Base-by-base conservation (phyloP, 2,888 invertebrate genomes). In the Nasonia oneida region DNA sequence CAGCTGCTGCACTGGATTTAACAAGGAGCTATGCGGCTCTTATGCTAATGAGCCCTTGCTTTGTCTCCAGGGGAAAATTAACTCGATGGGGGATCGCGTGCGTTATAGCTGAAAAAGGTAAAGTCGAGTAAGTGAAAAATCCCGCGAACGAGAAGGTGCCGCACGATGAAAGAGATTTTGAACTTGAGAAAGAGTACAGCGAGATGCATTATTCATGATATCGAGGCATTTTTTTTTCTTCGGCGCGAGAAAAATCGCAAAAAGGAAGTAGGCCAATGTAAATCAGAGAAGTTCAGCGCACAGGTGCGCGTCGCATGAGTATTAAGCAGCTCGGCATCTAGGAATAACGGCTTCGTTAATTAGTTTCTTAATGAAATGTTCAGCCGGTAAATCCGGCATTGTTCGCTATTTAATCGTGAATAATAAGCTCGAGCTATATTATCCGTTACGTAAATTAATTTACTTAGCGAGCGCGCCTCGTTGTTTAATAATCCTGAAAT, bases 31-130 rank as follows among this genome's bases (percentile, higher is more conserved):
- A 37, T 37, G 29, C 29, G 64, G 77, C 77, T 67, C 33, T 79
- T 67, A 79, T 23, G 29, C 12, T 70, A 70, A 79, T 50, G 70
- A 50, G 50, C 67, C 18, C 67, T 67, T 79, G n/a, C 29, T 47
- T 79, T 50, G n/a, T 50, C 79, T 29, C 47, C 2, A 33, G 47
- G 67, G 8, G 50, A 67, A 67, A 29, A 67, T 64, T 67, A 33
- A 67, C 23, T 33, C 3, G 47, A 8, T 37, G 37, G 37, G 29
- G 15, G 3, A 78, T 61, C 39, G 64, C n/a, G 37, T 37, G 29
- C 29, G 37, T 61, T 42, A 64, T 15, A 12, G 10, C 18, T 64
- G 37, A n/a, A 23, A 75, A 42, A 42, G 10, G 6, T 3, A 23
- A 23, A 64, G 23, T 61, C 18, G 0, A 18, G 3, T 18, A 15